Evolutionary conservation across 2,797 vertebrate genomes (phyloP), one percentile per base, ranked within the genome.

Genomic region (Gobionotothen gibberifrons): DNA sequence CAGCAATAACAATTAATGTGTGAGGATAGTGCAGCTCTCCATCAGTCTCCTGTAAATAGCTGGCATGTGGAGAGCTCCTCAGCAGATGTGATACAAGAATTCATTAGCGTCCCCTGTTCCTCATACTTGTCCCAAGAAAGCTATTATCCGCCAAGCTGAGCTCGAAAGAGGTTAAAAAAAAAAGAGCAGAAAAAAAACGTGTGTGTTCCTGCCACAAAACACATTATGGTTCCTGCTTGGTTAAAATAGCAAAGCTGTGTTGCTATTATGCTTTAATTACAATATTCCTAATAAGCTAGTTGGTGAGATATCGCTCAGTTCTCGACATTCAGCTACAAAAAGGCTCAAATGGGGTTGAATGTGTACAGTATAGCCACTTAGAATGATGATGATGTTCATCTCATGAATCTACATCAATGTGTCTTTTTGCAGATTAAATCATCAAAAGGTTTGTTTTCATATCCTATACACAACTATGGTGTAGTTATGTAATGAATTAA

Each of bases 11-110:
- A 93, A 91, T 93, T 93, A 90, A 93, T 88, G 88, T 85, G 85
- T 83, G 88, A 82, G 71, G 69, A 83, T 73, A 65, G 72, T 77
- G 67, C 83, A 74, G 82, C 84, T 87, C 78, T 93, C 90, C 85
- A 92, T 92, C 91, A 92, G 75, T 74, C 87, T 77, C 76, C 81
- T 90, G 90, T 93, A 92, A 88, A 91, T 93, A 90, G 90, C 85
- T 83, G 82, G 75, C 87, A 81, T 90, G 89, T 85, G 85, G 87
- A 82, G 82, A 88, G 83, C 82, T 87, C 81, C 85, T 85, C 85
- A 74, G 87, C 92, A 94, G 93, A 93, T 93, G 92, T 88, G 92
- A 78, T 78, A 84, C 81, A 74, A 82, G 85, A 90, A 90, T 92
- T 92, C 84, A 92, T 93, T 91, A 91, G 78, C 40, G 69, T 89